These are phyloP conservation scores for Aldrovandia affinis DNA, from an alignment of 2,797 vertebrate genomes.

Conservation along the genomic window DNA sequence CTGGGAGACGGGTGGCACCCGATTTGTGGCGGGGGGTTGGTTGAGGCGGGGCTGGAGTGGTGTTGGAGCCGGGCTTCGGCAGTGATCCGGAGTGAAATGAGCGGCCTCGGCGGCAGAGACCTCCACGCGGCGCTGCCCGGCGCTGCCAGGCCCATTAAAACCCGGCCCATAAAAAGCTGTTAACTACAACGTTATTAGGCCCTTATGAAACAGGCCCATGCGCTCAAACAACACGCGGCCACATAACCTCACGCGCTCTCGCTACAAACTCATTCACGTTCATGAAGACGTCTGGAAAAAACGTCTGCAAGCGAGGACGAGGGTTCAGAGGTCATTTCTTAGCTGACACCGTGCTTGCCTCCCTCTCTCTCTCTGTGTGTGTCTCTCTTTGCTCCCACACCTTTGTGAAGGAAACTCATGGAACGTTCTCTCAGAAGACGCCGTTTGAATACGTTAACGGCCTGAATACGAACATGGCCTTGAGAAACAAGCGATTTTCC, in stretches of 20 bases:
- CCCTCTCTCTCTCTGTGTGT: not conserved
- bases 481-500: not conserved
- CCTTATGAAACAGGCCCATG: slow-evolving; percentile 37
- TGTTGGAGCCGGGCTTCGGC: slow-evolving; percentile 25
- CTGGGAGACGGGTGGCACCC: not conserved
- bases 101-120: slow-evolving; percentile 26
- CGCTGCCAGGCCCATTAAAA: slow-evolving; percentile 43
- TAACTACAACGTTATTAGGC: slow-evolving; percentile 44
- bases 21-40: not conserved
- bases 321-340: not conserved
- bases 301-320: not conserved
- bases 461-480: not conserved
- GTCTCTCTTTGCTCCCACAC: not conserved
- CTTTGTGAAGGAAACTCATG: not conserved
- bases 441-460: not conserved
- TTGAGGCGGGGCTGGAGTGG: slow-evolving; percentile 46
- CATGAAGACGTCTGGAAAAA: too few species aligned
- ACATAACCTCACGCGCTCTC: not conserved
- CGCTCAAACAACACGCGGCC: slow-evolving; percentile 31
- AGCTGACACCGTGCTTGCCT: not conserved
- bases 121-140: slow-evolving; percentile 31
- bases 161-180: slow-evolving; percentile 41
- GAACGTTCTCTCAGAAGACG: not conserved
- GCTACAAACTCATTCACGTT: too few species aligned
- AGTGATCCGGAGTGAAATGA: slow-evolving; percentile 24